Base-by-base conservation (phyloP, 2,888 invertebrate genomes). In the Hartigia nigra region DNA sequence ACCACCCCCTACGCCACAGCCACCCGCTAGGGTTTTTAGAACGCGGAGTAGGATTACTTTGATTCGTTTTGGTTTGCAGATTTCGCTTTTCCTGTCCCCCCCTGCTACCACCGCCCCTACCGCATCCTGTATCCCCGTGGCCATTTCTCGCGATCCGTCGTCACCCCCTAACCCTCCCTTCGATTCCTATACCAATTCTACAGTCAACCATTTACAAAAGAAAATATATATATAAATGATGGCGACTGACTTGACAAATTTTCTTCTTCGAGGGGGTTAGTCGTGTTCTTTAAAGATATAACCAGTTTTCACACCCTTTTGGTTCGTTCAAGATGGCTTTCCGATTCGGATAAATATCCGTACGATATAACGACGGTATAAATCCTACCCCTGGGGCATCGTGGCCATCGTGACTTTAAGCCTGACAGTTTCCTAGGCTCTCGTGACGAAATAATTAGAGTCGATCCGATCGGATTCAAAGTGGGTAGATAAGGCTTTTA, bases 51-150 rank as follows among this genome's bases (percentile, higher is more conserved):
- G 88, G 90, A 91, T 91, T 90, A 90, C 90, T 89, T 85, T 88
- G 90, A 91, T 91, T 90, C 91, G 90, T 90, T 91, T 90, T 90
- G 90, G 90, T 88, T 90, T 90, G 90, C 90, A 90, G 89, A 90
- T 91, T 90, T 88, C 84, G 83, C 87, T 83, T 87, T 87, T 88
- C 82, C 82, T 81, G 12, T 4, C 77, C 14, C 77, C 77, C 84
- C 81, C 77, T 78, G 72, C 79, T 31, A 75, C 55, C 70, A n/a
- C 36, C 55, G 74, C 69, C 31, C 23, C 39, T 36, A 32, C 32
- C 76, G 34, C 36, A 55, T 34, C n/a, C 74, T 36, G 34, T 35
- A 31, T 36, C 69, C 31, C 55, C 35, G 36, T 36, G n/a, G 14
- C 69, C 36, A 31, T 32, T 31, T 74, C 31, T 23, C 55, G 39